These are phyloP conservation scores for Tupaia tana DNA, from an alignment of 2,113 vertebrate species.

Conservation along the genomic window DNA sequence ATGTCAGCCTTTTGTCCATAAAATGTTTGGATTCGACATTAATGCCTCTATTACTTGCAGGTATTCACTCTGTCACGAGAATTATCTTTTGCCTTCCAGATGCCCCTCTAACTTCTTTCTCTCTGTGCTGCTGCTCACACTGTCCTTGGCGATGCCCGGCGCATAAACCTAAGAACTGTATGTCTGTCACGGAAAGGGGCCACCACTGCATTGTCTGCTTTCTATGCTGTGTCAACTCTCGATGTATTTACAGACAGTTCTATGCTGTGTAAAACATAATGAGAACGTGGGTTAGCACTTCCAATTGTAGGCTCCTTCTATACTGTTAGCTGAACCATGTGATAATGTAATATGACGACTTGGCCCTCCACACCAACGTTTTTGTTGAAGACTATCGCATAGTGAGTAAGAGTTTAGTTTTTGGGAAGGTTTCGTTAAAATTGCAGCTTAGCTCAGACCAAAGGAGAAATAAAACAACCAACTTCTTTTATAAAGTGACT, in stretches of 20 bases:
- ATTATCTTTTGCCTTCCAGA: not conserved
- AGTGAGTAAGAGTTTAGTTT: not conserved
- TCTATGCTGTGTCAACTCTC: not conserved
- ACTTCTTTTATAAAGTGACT: not conserved
- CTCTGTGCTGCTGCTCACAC: not conserved
- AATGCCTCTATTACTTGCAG: not conserved
- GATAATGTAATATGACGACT: not conserved
- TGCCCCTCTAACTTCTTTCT: not conserved
- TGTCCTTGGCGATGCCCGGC: not conserved
- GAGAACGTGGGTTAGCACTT: not conserved
- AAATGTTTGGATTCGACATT: not conserved
- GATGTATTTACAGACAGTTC: not conserved
- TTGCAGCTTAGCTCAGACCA: not conserved
- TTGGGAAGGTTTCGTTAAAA: not conserved
- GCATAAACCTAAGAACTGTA: not conserved
- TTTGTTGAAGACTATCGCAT: not conserved
- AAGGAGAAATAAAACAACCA: constrained; percentile 10
- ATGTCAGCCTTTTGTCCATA: not conserved
- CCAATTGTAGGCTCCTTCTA: not conserved
- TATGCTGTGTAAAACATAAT: not conserved
- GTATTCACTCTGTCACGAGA: not conserved
- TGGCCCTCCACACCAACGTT: not conserved
- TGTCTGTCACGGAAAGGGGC: not conserved
- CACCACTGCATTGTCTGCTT: not conserved
- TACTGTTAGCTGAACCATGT: not conserved